phyloP scores from a whole-genome alignment of 2,888 invertebrate species.

The Chalcosyrphus nemorum region DNA sequence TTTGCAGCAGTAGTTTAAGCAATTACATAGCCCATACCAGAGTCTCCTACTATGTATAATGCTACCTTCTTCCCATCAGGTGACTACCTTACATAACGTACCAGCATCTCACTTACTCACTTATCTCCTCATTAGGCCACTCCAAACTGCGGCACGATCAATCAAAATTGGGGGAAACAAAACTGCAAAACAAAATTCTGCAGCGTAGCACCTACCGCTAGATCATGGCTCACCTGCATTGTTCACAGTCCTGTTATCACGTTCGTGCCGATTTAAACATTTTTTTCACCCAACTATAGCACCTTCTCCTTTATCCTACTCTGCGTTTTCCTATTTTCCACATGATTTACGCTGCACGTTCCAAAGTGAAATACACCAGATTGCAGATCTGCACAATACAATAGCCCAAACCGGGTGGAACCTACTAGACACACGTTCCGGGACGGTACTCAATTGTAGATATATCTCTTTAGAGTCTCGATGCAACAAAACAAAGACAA shows the following conservation, averaged over 20 bases:
- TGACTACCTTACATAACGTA: not conserved
- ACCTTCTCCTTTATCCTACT: not conserved
- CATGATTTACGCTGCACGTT: conserved; percentile 66
- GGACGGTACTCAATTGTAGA: conserved; percentile 34
- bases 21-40: too few relatives aligned
- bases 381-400: conserved; percentile 53
- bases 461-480: not conserved
- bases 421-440: conserved; percentile 52
- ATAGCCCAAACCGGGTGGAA: conserved; percentile 30
- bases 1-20: too few relatives aligned
- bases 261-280: conserved; percentile 44
- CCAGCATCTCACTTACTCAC: not conserved
- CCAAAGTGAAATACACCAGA: conserved; percentile 23
- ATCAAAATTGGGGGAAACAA: conserved; percentile 27
- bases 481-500: not conserved
- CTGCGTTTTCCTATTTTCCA: conserved; percentile 25
- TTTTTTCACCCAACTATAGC: conserved; percentile 11
- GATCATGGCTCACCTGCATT: conserved; percentile 31
- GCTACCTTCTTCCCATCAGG: too few relatives aligned
- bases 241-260: conserved; percentile 38
- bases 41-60: too few relatives aligned
- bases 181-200: conserved; percentile 3
- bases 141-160: conserved; percentile 54
- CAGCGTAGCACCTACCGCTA: not conserved
- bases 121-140: not conserved